A percentile compares a stretch with the other conserved stretches of the same genome.
These are phyloP conservation scores for Acleris sparsana DNA, from an alignment of 2,888 invertebrate genomes.

Conservation along the genomic window DNA sequence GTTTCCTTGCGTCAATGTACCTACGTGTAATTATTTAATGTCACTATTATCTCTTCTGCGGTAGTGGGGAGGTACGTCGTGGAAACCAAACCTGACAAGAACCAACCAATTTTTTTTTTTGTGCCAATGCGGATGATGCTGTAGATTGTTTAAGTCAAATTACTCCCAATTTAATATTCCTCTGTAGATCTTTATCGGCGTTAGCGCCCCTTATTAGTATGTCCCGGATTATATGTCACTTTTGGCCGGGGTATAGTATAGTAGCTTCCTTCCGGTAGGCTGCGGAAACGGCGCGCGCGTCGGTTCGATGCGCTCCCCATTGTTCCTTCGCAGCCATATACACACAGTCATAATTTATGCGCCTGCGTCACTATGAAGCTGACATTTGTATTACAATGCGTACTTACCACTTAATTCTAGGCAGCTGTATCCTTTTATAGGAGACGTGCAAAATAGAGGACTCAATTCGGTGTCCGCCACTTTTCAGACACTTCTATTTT, in stretches of 20 bases:
- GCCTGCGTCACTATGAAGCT: slow-evolving; percentile 6
- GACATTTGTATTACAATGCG: slow-evolving; percentile 3
- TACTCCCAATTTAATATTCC: too few species aligned
- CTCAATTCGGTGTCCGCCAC: too few species aligned
- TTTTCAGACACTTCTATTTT: too few species aligned
- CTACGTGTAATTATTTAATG: too few species aligned
- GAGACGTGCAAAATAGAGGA: background rate
- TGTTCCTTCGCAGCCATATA: slow-evolving; percentile 64
- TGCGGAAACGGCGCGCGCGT: slow-evolving; percentile 46
- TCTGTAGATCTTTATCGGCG: background rate
- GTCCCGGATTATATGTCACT: slow-evolving; percentile 10
- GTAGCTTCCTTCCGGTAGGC: slow-evolving; percentile 37
- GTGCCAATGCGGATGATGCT: too few species aligned
- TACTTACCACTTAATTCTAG: slow-evolving; percentile 1
- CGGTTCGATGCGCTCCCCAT: slow-evolving; percentile 58
- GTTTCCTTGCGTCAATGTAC: too few species aligned
- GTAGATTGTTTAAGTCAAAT: too few species aligned
- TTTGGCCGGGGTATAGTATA: background rate
- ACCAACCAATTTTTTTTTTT: too few species aligned
- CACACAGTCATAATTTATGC: slow-evolving; percentile 39
- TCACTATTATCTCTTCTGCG: too few species aligned
- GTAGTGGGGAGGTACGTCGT: too few species aligned
- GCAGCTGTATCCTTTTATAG: background rate
- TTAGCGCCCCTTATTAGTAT: slow-evolving; percentile 13
- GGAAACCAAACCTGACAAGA: too few species aligned